phyloP scores from a whole-genome alignment of 1,140 invertebrate genomes.

The Diprion similis region DNA sequence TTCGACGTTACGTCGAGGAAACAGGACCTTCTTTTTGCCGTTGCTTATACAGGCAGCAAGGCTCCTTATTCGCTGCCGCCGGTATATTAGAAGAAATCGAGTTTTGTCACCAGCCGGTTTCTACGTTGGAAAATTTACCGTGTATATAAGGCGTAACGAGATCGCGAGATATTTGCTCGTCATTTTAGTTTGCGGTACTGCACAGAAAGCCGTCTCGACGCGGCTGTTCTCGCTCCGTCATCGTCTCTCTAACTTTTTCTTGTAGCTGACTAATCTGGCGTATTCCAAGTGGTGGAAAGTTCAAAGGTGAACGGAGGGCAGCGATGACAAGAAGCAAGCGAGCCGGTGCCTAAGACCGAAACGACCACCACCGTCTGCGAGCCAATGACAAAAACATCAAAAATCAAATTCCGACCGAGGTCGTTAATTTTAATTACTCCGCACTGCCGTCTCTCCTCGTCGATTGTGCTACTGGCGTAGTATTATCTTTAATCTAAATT shows the following conservation, averaged over 20 bases:
- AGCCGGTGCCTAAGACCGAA: slow-evolving; percentile 1
- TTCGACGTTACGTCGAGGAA: not conserved
- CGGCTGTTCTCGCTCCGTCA: not conserved
- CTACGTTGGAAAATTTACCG: not conserved
- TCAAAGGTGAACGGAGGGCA: not conserved
- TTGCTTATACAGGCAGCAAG: too few relatives aligned
- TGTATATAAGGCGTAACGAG: not conserved
- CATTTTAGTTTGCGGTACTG: not conserved
- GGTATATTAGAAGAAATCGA: too few relatives aligned
- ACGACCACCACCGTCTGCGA: not conserved
- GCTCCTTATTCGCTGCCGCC: too few relatives aligned
- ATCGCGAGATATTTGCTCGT: too few relatives aligned
- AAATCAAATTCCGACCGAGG: not conserved
- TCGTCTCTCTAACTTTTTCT: not conserved
- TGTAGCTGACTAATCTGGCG: too few relatives aligned
- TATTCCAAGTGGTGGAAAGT: too few relatives aligned
- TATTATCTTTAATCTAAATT: not conserved
- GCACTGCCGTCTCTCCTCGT: too few relatives aligned
- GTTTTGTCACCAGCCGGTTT: too few relatives aligned
- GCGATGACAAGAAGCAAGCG: slow-evolving; percentile 1
- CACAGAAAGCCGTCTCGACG: too few relatives aligned
- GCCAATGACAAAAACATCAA: not conserved
- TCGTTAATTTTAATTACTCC: not conserved
- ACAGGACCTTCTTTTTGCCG: not conserved
- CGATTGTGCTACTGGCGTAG: not conserved